A percentile compares a stretch with the other conserved stretches of the same genome.
phyloP scores from a whole-genome alignment of 2,888 invertebrate genomes.

The Caenorhabditis sulstoni region DNA sequence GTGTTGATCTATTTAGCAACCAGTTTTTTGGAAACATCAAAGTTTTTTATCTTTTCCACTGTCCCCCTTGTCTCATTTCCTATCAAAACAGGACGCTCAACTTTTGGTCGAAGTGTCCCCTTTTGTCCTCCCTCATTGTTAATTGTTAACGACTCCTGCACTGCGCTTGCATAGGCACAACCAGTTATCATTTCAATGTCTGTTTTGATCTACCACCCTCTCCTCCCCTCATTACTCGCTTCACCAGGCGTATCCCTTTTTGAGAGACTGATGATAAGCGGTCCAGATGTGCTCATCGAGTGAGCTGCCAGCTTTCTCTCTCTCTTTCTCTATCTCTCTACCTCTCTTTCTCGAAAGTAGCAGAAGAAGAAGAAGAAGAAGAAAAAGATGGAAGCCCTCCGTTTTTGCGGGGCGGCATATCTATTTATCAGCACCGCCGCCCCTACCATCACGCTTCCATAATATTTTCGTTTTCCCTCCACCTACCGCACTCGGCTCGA shows the following conservation, averaged over 20 bases:
- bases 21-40: no score
- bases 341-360: slow-evolving; percentile 14
- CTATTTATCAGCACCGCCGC: neutral
- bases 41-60: no score
- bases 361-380: neutral
- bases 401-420: neutral
- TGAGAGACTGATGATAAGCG: slow-evolving; percentile 10
- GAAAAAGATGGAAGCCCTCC: neutral
- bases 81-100: no score
- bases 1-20: no score
- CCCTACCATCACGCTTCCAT: neutral
- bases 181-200: neutral
- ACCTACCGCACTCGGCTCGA: neutral
- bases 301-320: neutral
- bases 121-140: no score
- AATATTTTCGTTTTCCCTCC: slow-evolving; percentile 21
- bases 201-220: neutral
- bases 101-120: no score
- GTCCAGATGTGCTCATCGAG: neutral
- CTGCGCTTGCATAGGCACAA: no score
- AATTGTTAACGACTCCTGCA: no score
- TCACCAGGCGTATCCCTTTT: no score
- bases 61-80: no score
- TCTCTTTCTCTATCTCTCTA: slow-evolving; percentile 17
- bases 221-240: no score